Evolutionary conservation across 2,113 vertebrate genomes (phyloP), one percentile per base, ranked within the genome.

Genomic region (Lepus europaeus): DNA sequence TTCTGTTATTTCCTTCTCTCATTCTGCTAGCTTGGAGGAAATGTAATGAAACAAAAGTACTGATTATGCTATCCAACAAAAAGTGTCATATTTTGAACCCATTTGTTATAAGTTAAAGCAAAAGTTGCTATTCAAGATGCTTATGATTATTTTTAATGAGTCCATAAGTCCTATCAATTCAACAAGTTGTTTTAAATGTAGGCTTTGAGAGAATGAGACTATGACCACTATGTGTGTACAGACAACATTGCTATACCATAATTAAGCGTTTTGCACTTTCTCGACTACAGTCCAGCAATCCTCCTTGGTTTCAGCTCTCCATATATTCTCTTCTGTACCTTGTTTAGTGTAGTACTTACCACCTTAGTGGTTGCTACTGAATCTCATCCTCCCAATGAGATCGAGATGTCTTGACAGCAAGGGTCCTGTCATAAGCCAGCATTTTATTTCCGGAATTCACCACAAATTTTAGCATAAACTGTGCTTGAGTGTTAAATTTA

Each of bases 151-250:
- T 49, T 63, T 70, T 61, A 63, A 36, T 72, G 12, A 87, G 56
- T 73, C 1, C 25, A 45, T 80, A 63, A 72, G 36, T 73, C 5
- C 3, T 39, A 49, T 45, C 10, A 92, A 39, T 49, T 91, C 25
- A 72, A 78, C 0, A 13, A 20, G 66, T 13, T 45, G 16, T 49
- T 68, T 53, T 90, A 51, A 22, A 56, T 6, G 6, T 77, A 56
- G 25, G 4, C 3, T 80, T 77, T 76, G 16, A 56, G 13, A 73
- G 8, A 68, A 61, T 53, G 23, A 78, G 31, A 93, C 31, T 36
- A n/a, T 7, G 13, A 1, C 0, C 6, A 51, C 23, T 3, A 2
- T 20, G 0, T 87, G 7, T 92, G 0, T 31, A 53, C 19, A 69
- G 31, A 25, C 59, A 29, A 53, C 25, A 25, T 23, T 39, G 3